Conservation (phyloP, 2,888 invertebrate genomes). For the Lycophotia porphyrea region DNA sequence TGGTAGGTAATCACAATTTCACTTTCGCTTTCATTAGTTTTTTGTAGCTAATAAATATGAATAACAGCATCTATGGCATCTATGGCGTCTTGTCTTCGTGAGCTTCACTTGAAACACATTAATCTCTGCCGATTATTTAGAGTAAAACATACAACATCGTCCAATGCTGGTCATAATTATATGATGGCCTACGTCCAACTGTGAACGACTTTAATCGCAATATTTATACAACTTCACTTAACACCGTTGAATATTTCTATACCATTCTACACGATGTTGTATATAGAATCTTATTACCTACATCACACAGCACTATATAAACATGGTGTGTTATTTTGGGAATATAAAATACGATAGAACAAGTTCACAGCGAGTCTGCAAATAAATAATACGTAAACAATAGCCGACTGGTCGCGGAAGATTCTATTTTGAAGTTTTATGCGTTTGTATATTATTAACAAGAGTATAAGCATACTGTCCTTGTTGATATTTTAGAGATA, state of each 20-base stretch:
- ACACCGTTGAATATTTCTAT: background rate
- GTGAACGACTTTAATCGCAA: background rate
- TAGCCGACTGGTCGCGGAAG: constrained; percentile 46
- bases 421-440: constrained; percentile 61
- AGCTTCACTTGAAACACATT: background rate
- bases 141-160: background rate
- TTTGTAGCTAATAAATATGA: background rate
- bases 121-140: background rate
- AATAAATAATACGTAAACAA: constrained; percentile 64
- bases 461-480: no score
- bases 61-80: background rate
- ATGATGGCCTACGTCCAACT: background rate
- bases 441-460: background rate
- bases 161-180: background rate
- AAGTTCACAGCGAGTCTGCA: constrained; percentile 58
- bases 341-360: constrained; percentile 57
- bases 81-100: no score
- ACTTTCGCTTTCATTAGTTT: background rate
- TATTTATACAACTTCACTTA: background rate
- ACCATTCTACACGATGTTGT: background rate
- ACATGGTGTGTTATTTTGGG: constrained; percentile 56
- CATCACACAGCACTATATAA: constrained; percentile 24
- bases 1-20: constrained; percentile 43
- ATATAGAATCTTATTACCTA: background rate
- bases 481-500: background rate